A percentile compares a stretch with the other conserved stretches of the same genome.
Evolutionary conservation across 2,113 vertebrate genomes (phyloP).

Genomic region (Perca flavescens): DNA sequence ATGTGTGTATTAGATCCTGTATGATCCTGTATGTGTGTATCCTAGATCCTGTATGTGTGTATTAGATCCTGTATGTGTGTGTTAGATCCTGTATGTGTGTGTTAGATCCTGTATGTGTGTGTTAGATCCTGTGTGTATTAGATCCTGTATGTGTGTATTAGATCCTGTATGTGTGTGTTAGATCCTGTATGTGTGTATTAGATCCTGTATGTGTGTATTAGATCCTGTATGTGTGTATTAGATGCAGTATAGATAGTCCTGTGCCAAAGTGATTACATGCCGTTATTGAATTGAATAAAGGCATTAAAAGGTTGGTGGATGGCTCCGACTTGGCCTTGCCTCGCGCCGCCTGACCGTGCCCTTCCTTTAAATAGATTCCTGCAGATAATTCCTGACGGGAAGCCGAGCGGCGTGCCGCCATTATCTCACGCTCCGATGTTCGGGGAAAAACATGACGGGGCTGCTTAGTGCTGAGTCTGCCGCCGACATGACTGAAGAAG

Average conservation of each 20-base stretch:
- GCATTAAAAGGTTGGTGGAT: constrained; percentile 28
- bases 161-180: too few species aligned
- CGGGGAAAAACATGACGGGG: not conserved
- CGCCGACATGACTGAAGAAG: not conserved
- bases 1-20: too few species aligned
- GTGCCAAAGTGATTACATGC: constrained; percentile 37
- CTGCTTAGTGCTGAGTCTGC: not conserved
- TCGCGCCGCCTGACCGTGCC: not conserved
- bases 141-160: too few species aligned
- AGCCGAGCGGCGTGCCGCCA: not conserved
- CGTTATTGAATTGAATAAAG: constrained; percentile 44
- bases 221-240: too few species aligned
- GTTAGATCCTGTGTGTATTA: too few species aligned
- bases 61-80: too few species aligned
- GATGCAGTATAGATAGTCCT: constrained; percentile 25
- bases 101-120: too few species aligned
- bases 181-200: too few species aligned
- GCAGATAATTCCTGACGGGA: constrained; percentile 41
- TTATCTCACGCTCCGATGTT: constrained; percentile 30
- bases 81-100: too few species aligned
- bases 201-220: too few species aligned
- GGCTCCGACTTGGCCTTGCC: constrained; percentile 12
- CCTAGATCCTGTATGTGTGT: too few species aligned
- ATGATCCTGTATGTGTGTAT: too few species aligned
- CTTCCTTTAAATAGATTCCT: constrained; percentile 55